Base-by-base conservation (phyloP, 2,797 vertebrate species). In the Characodon lateralis region DNA sequence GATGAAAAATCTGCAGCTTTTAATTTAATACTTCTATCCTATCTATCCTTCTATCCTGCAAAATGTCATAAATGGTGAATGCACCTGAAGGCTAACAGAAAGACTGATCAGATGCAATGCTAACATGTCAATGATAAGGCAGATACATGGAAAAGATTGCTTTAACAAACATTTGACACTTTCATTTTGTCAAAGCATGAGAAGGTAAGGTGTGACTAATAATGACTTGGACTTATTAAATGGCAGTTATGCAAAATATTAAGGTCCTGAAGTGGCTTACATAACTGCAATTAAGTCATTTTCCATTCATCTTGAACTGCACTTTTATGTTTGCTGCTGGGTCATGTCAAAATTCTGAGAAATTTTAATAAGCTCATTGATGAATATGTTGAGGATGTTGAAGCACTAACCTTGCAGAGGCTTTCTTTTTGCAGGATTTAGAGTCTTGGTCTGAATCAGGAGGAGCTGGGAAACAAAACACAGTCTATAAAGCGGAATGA, bases 211-310 rank as follows among this genome's bases (percentile, higher is more conserved):
- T 43, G 69, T 70, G 28, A 68, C 35, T 24, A 56, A 41, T 0
- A 3, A 51, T 72, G 20, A 4, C 46, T 41, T 24, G 2, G 1
- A 31, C n/a, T 46, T 43, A 73, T 51, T 5, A 5, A 71, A 24
- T 20, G 58, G 50, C 22, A 63, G 4, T 12, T 31, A 56, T 7
- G 0, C 26, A 41, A 6, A 41, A 61, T 0, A 56, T 9, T 20
- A 1, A 13, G 66, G 65, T 35, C 10, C 14, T 77, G 10, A 4
- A 75, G 24, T 22, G 0, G 0, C 10, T 69, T 59, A 51, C 0
- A 43, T 20, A 72, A 74, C 74, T 72, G 20, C 22, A 77, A 71
- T 80, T 51, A 86, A 68, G 63, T 61, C 2, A 16, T 68, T 35
- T 22, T 28, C 41, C 46, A 51, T 72, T 56, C 26, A 8, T 20